Conservation (phyloP, 2,888 invertebrate genomes). For the Drosophila maculinotata region DNA sequence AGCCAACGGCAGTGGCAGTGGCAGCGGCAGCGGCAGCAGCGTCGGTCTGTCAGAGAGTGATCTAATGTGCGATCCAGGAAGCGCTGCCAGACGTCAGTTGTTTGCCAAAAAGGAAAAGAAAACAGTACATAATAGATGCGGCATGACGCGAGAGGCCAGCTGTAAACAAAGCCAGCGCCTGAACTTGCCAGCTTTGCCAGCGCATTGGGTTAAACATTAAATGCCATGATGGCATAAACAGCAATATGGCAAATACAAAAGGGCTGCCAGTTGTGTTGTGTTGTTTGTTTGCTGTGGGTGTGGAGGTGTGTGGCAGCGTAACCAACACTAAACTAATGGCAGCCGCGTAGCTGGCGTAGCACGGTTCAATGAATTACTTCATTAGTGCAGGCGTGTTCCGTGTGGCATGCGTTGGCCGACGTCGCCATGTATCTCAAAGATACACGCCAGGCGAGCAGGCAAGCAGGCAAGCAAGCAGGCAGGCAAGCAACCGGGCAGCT, state of each 20-base stretch:
- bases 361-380: conserved; percentile 83
- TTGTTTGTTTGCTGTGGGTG: conserved; percentile 7
- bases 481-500: conserved; percentile 31
- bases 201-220: conserved; percentile 38
- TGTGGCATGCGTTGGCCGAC: conserved; percentile 73
- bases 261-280: conserved; percentile 24
- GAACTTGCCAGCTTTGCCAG: conserved; percentile 28
- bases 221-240: conserved; percentile 30
- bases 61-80: conserved; percentile 80
- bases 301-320: conserved; percentile 42
- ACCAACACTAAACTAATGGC: conserved; percentile 75
- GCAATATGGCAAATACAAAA: conserved; percentile 34
- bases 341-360: conserved; percentile 63
- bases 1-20: conserved; percentile 26
- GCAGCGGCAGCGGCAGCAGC: conserved; percentile 10
- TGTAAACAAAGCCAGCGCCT: conserved; percentile 27
- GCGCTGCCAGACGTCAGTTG: conserved; percentile 48
- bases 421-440: conserved; percentile 54
- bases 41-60: conserved; percentile 64
- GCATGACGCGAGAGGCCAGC: conserved; percentile 15
- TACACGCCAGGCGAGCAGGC: conserved; percentile 42
- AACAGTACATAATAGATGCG: conserved; percentile 4
- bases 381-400: conserved; percentile 77
- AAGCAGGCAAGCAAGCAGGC: conserved; percentile 35
- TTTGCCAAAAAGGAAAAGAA: conserved; percentile 57